Evolutionary conservation across 2,797 vertebrate genomes (phyloP).

Genomic region (Centroberyx gerrardi): DNA sequence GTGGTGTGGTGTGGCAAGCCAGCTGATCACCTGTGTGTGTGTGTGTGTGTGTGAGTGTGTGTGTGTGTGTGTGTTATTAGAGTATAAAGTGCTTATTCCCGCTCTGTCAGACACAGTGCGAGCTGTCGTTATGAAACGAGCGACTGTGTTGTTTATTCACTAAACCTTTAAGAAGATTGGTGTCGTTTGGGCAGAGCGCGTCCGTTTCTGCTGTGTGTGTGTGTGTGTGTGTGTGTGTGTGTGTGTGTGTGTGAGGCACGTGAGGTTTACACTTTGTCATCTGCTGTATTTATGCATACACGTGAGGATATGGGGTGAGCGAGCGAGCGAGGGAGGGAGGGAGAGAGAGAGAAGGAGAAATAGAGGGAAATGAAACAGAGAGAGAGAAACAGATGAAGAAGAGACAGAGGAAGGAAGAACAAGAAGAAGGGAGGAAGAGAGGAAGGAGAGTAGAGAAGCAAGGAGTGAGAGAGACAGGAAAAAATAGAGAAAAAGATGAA

Average conservation of each 20-base stretch:
- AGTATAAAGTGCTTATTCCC: slow-evolving; percentile 70
- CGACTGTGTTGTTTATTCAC: slow-evolving; percentile 72
- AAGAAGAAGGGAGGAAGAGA: slow-evolving; percentile 1
- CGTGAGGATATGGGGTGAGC: slow-evolving; percentile 51
- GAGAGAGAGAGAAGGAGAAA: slow-evolving; percentile 23
- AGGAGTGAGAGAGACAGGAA: background rate
- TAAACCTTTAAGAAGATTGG: slow-evolving; percentile 86
- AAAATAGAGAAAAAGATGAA: slow-evolving; percentile 12
- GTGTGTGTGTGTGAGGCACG: slow-evolving; percentile 51
- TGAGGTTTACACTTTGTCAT: slow-evolving; percentile 70
- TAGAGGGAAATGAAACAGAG: slow-evolving; percentile 22
- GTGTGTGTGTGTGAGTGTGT: slow-evolving; percentile 26
- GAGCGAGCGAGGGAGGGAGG: slow-evolving; percentile 33
- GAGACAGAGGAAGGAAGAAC: background rate
- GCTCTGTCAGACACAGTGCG: slow-evolving; percentile 39
- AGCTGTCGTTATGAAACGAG: slow-evolving; percentile 72
- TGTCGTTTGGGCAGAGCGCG: slow-evolving; percentile 47
- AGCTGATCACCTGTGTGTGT: slow-evolving; percentile 68
- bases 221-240: slow-evolving; percentile 37
- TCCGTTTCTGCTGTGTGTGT: slow-evolving; percentile 47
- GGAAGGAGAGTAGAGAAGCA: background rate
- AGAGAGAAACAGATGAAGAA: slow-evolving; percentile 18
- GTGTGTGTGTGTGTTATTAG: slow-evolving; percentile 48
- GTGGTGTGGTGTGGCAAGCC: slow-evolving; percentile 48
- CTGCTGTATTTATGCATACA: slow-evolving; percentile 64